Evolutionary conservation across 1,140 invertebrate genomes (phyloP).

Genomic region (Phortica variegata): DNA sequence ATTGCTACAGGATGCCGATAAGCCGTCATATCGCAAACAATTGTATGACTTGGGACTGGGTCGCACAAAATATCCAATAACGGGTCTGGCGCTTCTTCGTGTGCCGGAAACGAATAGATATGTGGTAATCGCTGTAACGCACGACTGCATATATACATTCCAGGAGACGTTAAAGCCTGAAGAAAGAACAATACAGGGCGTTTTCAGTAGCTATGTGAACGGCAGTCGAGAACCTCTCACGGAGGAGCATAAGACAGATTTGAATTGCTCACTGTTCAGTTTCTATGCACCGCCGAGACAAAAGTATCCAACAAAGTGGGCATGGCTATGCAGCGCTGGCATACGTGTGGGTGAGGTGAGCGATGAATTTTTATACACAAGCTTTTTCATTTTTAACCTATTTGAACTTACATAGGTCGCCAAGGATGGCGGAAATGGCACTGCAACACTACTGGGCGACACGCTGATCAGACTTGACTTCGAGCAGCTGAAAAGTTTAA

Average conservation of each 20-base stretch:
- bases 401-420: slow-evolving; percentile 21
- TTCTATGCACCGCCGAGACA: slow-evolving; percentile 72
- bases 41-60: slow-evolving; percentile 84
- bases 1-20: slow-evolving; percentile 75
- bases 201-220: slow-evolving; percentile 81
- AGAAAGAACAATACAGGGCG: slow-evolving; percentile 68
- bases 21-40: slow-evolving; percentile 84
- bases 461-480: slow-evolving; percentile 37
- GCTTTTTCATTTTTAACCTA: not conserved
- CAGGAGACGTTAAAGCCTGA: slow-evolving; percentile 72
- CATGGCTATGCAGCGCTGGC: slow-evolving; percentile 67
- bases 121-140: slow-evolving; percentile 81
- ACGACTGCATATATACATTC: slow-evolving; percentile 83
- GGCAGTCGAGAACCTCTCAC: slow-evolving; percentile 32
- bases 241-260: slow-evolving; percentile 72
- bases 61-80: slow-evolving; percentile 72
- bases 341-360: slow-evolving; percentile 41
- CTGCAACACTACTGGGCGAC: slow-evolving; percentile 25
- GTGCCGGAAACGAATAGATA: slow-evolving; percentile 70
- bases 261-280: slow-evolving; percentile 78
- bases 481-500: slow-evolving; percentile 33
- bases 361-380: not conserved
- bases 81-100: slow-evolving; percentile 81
- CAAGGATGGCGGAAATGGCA: slow-evolving; percentile 17
- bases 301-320: slow-evolving; percentile 74